phyloP scores from a whole-genome alignment of 2,113 vertebrate species.

The Myotis davidii region DNA sequence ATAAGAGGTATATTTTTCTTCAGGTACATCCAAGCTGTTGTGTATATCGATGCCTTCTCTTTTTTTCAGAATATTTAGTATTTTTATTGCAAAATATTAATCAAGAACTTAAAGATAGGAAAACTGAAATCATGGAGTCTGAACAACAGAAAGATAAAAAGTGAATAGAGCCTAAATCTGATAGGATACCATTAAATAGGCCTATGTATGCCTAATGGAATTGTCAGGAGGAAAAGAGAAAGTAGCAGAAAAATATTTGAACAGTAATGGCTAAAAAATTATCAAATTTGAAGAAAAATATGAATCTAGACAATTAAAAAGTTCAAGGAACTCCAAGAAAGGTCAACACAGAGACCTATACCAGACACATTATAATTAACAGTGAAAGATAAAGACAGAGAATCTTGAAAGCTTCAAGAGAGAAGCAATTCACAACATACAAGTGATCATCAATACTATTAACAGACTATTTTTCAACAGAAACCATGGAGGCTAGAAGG shows the following conservation, averaged over 20 bases:
- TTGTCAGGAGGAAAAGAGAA: neutral
- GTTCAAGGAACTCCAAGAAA: neutral
- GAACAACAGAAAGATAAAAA: neutral
- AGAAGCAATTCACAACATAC: neutral
- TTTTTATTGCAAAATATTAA: neutral
- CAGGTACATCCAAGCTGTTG: neutral
- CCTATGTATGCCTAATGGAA: neutral
- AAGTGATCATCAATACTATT: neutral
- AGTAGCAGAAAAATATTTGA: neutral
- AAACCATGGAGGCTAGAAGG: neutral
- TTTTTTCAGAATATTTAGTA: neutral
- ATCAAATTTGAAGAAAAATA: neutral
- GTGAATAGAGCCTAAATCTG: neutral
- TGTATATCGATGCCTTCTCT: neutral
- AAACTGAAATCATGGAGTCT: neutral
- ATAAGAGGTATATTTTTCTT: neutral
- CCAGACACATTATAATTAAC: neutral
- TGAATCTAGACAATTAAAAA: neutral
- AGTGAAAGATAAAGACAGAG: neutral
- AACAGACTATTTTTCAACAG: neutral
- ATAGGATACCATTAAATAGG: neutral
- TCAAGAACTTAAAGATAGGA: neutral
- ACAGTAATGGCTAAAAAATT: neutral
- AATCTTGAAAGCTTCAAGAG: neutral
- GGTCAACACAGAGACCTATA: neutral